A percentile compares a stretch with the other conserved stretches of the same genome.
Conservation (phyloP, 2,888 invertebrate species). For the Acleris laterana region DNA sequence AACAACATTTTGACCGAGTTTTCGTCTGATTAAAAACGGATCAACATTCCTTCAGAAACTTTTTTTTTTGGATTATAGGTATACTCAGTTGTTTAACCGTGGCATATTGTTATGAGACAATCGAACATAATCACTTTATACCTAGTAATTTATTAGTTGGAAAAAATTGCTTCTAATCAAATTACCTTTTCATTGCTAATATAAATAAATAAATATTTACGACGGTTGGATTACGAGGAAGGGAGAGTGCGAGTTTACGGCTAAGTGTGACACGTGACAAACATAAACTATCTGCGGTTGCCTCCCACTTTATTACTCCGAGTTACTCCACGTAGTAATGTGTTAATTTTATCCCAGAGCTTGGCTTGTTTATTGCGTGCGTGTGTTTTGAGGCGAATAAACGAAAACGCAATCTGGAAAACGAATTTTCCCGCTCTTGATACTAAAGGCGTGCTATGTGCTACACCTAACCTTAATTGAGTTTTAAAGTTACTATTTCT, state of each 20-base stretch:
- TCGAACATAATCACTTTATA: background rate
- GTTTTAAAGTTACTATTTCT: too few species aligned
- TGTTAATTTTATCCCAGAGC: constrained; percentile 11
- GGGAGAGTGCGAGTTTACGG: constrained; percentile 17
- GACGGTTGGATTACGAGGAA: constrained; percentile 2
- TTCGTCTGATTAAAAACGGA: too few species aligned
- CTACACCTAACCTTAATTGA: too few species aligned
- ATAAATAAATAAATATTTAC: constrained; percentile 2
- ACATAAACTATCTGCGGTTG: constrained; percentile 44
- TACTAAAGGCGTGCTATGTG: too few species aligned
- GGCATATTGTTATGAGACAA: too few species aligned
- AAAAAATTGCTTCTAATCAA: background rate
- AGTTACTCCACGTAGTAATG: constrained; percentile 12
- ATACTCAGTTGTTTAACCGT: too few species aligned
- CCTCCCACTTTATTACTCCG: constrained; percentile 28
- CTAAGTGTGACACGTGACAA: constrained; percentile 44
- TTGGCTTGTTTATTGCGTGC: constrained; percentile 6
- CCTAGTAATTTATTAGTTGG: too few species aligned
- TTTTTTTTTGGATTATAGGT: too few species aligned
- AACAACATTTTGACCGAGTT: too few species aligned
- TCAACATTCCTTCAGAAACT: too few species aligned
- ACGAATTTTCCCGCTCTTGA: too few species aligned
- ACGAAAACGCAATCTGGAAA: constrained; percentile 1
- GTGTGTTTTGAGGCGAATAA: background rate
- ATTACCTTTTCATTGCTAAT: background rate